Base-by-base conservation (phyloP, 2,113 vertebrate species). In the Etia nguti region DNA sequence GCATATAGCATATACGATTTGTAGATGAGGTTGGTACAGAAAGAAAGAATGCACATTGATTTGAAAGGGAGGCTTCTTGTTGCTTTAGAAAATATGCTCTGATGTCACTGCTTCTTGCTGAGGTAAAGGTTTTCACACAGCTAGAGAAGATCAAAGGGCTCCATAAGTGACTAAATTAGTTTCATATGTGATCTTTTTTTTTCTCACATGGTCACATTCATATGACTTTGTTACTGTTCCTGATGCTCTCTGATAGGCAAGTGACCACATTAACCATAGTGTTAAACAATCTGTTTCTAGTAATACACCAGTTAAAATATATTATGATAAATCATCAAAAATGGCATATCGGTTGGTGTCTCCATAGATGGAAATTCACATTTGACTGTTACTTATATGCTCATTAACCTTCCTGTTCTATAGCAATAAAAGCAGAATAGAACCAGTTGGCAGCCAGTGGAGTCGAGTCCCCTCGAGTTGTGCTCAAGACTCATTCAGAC, bases 41-140 rank as follows among this genome's bases (percentile, higher is more conserved):
- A 29, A 10, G 29, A 34, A 60, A 29, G 57, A 6, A 34, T 18
- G 57, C 54, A 12, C 24, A 34, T 60, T 16, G 57, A 60, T 89
- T 81, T 62, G 26, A 38, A 48, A 57, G 24, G 26, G 46, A 29
- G 4, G 4, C 3, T 84, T 18, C 13, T 12, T 68, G 59, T 87
- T 86, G 86, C 62, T 81, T 79, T 15, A 68, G 79, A 79, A 57
- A 89, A 86, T 54, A 65, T 83, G 29, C 15, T 41, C 26, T 10
- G 6, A 38, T 43, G n/a, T 22, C 62, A 43, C 9, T 70, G 36
- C n/a, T 70, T 6, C 11, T 26, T 41, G 65, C 5, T 16, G 38
- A 70, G n/a, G 36, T 70, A 70, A 62, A 62, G 59, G 59, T 31
- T 62, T 36, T 36, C 38, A 43, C 65, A 70, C 0, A 70, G 65